Evolutionary conservation across 1,140 invertebrate species (phyloP).

Genomic region (Philotrypesis tridentata): DNA sequence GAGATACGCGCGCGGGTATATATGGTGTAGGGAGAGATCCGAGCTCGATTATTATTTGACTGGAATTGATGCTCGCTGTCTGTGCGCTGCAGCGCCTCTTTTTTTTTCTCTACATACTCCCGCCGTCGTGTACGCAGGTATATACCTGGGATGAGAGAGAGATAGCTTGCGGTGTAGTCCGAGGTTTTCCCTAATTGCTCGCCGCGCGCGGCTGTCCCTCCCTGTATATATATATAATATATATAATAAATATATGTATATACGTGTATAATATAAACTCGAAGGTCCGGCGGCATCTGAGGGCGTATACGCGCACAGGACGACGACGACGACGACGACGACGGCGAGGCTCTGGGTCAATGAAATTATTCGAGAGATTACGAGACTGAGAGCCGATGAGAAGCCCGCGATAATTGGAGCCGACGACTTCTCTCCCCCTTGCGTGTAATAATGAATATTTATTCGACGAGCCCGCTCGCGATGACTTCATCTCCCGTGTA

Average conservation of each 20-base stretch:
- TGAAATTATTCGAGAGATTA: not conserved
- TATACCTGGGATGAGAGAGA: no score
- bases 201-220: no score
- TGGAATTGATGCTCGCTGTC: conserved; percentile 11
- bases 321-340: not conserved
- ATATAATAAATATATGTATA: no score
- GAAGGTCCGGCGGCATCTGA: not conserved
- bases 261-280: no score
- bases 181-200: conserved; percentile 25
- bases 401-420: not conserved
- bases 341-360: not conserved
- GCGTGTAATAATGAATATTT: not conserved
- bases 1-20: not conserved
- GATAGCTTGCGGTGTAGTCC: no score
- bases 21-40: not conserved
- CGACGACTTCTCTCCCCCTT: not conserved
- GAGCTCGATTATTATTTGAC: conserved; percentile 28
- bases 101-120: conserved; percentile 3
- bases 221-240: no score
- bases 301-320: no score
- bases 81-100: no score
- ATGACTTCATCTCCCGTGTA: no score
- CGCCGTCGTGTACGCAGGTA: no score
- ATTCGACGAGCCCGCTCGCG: not conserved
- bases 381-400: not conserved